Percentiles rank a stretch among this genome's conserved stretches.
Conservation (phyloP, 2,113 vertebrate genomes). For the Brevimyrus niger region DNA sequence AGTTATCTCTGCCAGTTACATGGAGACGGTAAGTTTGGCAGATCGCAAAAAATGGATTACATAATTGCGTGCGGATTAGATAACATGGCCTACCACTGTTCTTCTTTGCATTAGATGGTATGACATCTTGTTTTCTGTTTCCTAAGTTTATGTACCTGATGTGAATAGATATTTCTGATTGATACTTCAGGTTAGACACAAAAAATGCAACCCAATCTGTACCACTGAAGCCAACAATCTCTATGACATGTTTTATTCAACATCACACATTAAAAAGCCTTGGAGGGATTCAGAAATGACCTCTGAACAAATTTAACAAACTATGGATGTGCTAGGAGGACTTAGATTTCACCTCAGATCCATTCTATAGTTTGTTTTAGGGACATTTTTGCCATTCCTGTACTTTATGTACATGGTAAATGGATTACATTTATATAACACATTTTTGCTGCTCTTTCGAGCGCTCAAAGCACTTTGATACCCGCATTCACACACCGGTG, state of each 20-base stretch:
- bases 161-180: not conserved
- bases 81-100: not conserved
- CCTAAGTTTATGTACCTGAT: not conserved
- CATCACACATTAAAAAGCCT: not conserved
- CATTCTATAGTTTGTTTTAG: not conserved
- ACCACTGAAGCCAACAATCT: not conserved
- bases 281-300: not conserved
- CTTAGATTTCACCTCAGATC: not conserved
- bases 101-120: not conserved
- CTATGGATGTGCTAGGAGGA: not conserved
- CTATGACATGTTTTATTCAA: not conserved
- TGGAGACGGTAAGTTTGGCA: not conserved
- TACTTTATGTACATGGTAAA: not conserved
- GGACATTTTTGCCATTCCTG: not conserved
- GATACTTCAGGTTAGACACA: not conserved
- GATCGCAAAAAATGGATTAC: not conserved
- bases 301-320: not conserved
- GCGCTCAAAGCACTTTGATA: too few species aligned
- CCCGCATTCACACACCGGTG: too few species aligned
- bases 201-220: not conserved
- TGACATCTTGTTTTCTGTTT: not conserved
- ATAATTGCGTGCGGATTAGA: not conserved
- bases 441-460: too few species aligned
- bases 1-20: not conserved
- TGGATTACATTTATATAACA: too few species aligned